Conservation (phyloP, 2,888 invertebrate species). For the Serripes groenlandicus region DNA sequence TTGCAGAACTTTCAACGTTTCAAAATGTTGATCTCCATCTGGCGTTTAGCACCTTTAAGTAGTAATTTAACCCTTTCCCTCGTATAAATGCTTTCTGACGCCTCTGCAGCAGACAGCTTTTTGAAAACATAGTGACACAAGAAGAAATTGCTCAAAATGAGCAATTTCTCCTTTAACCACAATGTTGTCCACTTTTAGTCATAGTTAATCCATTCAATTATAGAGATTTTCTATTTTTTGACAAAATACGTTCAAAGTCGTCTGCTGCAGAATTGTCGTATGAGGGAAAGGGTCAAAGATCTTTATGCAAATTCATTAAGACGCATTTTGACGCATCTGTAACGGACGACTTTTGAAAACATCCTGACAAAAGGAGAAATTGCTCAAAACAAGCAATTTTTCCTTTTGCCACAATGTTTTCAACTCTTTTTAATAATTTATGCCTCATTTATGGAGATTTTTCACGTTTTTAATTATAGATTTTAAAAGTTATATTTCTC, state of each 20-base stretch:
- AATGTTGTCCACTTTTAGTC: neutral
- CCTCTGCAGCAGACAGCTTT: neutral
- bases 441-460: neutral
- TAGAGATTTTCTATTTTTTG: no score
- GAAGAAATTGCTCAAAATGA: neutral
- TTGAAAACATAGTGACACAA: neutral
- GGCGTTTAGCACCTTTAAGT: no score
- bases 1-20: no score
- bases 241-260: no score
- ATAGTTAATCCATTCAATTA: neutral
- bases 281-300: no score
- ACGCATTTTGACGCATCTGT: neutral
- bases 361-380: neutral
- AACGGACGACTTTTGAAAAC: neutral
- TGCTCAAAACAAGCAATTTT: neutral
- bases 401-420: neutral
- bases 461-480: neutral
- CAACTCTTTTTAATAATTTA: neutral
- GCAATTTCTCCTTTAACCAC: neutral
- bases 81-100: neutral
- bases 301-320: no score
- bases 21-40: no score
- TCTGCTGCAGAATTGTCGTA: no score
- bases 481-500: no score
- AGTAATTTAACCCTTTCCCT: no score